These are phyloP conservation scores for Aythya fuligula DNA, from an alignment of 2,797 vertebrate genomes.

Conservation along the genomic window DNA sequence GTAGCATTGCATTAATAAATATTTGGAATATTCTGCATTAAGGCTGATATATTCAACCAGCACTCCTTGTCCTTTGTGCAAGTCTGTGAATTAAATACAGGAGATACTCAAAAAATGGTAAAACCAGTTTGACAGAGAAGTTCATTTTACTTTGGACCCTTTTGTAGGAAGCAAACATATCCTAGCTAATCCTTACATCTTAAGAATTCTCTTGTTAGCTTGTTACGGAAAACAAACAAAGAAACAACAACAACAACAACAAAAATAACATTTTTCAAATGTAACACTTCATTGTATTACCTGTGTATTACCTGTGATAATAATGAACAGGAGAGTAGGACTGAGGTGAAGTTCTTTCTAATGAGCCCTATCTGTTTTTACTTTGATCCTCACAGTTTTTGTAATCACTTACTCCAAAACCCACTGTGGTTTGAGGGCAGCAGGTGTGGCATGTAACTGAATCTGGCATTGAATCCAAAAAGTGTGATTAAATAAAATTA, in stretches of 20 bases:
- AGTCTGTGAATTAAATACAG: not conserved
- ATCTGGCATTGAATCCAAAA: not conserved
- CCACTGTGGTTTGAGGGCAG: not conserved
- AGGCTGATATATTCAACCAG: not conserved
- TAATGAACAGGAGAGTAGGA: not conserved
- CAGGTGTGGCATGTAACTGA: fast-evolving
- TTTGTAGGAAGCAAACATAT: not conserved
- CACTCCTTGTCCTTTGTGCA: fast-evolving
- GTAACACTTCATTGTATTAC: not conserved
- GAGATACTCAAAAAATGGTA: not conserved
- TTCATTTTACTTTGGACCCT: not conserved
- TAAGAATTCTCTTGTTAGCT: not conserved
- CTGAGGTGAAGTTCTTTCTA: not conserved
- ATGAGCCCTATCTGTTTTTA: not conserved
- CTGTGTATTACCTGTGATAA: not conserved
- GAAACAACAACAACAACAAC: no score
- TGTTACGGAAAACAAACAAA: not conserved
- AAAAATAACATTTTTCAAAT: not conserved
- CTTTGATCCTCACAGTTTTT: not conserved
- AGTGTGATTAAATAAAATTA: not conserved
- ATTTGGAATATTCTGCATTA: not conserved
- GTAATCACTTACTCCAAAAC: not conserved
- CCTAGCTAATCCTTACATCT: not conserved
- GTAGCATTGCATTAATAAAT: not conserved
- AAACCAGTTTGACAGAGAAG: not conserved